These are phyloP conservation scores for Poeciliopsis turrubarensis DNA, from an alignment of 2,113 vertebrate genomes.

Conservation along the genomic window DNA sequence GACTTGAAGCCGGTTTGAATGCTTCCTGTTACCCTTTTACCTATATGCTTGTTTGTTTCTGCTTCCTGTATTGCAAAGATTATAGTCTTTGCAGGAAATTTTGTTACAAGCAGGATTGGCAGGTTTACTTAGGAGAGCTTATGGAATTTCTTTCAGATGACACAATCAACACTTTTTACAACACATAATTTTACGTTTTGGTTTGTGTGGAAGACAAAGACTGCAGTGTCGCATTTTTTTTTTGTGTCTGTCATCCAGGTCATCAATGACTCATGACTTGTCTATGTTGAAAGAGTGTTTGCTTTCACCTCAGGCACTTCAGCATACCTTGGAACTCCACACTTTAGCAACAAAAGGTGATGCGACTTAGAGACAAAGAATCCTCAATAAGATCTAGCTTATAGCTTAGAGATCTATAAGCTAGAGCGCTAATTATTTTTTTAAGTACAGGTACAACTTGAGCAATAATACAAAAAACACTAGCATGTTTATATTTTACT, in stretches of 20 bases:
- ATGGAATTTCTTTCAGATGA: constrained; percentile 38
- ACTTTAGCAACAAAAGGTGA: too few species aligned
- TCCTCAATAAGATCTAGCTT: too few species aligned
- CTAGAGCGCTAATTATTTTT: too few species aligned
- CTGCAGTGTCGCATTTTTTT: background rate
- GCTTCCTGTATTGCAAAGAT: constrained; percentile 73
- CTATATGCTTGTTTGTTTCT: constrained; percentile 77
- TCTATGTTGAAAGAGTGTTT: too few species aligned
- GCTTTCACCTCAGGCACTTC: too few species aligned
- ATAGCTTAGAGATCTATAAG: too few species aligned
- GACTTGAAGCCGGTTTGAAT: constrained; percentile 55
- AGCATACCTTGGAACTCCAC: too few species aligned
- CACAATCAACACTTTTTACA: background rate
- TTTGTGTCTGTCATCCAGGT: background rate
- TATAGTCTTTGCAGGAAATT: constrained; percentile 77
- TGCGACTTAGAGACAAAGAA: too few species aligned
- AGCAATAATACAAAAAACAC: too few species aligned
- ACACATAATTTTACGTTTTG: background rate
- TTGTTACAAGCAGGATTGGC: constrained; percentile 72
- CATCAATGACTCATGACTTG: too few species aligned
- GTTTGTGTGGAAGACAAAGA: background rate
- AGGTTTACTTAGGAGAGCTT: constrained; percentile 65
- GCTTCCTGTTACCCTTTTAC: constrained; percentile 76
- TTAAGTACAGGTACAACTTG: too few species aligned
- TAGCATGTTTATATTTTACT: too few species aligned